Evolutionary conservation across 2,888 invertebrate species (phyloP).

Genomic region (Megamerina dolium): DNA sequence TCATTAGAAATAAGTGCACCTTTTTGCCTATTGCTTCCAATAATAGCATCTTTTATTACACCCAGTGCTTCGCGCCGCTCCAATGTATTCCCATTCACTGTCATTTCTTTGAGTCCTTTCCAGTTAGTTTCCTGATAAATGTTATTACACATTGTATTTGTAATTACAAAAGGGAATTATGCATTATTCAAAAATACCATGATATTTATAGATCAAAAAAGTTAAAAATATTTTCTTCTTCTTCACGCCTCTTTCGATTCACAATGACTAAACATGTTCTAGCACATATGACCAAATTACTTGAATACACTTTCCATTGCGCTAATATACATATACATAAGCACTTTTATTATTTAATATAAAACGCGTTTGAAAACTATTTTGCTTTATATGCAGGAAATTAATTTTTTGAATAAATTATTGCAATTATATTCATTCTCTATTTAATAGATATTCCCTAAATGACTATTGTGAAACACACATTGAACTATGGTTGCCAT

Average conservation of each 20-base stretch:
- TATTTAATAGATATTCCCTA: no score
- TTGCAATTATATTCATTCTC: no score
- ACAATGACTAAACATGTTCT: not conserved
- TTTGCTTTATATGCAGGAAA: no score
- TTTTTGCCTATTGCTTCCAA: slow-evolving; percentile 20
- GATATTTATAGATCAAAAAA: slow-evolving; percentile 1
- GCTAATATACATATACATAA: no score
- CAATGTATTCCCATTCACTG: slow-evolving; percentile 8
- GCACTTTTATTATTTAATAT: no score
- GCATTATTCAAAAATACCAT: slow-evolving; percentile 11
- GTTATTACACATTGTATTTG: slow-evolving; percentile 6
- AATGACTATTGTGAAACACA: no score
- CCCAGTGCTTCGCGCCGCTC: slow-evolving; percentile 11
- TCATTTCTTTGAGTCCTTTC: slow-evolving; percentile 8
- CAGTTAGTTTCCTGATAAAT: slow-evolving; percentile 16
- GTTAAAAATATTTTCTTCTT: slow-evolving; percentile 3
- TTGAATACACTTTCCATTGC: no score
- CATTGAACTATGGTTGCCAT: no score
- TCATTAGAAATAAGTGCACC: slow-evolving; percentile 13
- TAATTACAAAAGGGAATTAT: not conserved
- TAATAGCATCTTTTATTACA: slow-evolving; percentile 17
- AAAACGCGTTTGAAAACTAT: no score
- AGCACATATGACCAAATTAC: no score
- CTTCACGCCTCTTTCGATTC: not conserved
- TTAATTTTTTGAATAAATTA: no score